Conservation (phyloP, 1,140 invertebrate species). For the Drosophila truncata region DNA sequence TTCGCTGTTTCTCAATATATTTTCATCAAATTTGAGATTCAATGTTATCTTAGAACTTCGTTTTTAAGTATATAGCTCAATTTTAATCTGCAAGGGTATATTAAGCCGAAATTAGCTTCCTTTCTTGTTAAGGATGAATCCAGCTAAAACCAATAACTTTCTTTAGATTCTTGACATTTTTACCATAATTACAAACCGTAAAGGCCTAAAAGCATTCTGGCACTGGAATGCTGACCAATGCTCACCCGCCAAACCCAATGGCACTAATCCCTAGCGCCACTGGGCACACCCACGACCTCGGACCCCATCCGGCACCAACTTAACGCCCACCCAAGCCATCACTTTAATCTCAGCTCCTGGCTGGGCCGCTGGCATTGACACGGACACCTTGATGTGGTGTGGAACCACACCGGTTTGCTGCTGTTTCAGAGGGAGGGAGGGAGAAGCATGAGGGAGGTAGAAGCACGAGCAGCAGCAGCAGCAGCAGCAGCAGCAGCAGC, state of each 20-base stretch:
- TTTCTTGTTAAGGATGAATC: no score
- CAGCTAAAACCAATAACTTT: no score
- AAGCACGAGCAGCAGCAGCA: background rate
- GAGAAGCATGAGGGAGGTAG: background rate
- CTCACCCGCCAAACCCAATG: background rate
- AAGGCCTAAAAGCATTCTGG: background rate
- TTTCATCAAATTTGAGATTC: no score
- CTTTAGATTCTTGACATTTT: no score
- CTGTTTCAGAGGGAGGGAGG: background rate
- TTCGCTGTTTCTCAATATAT: no score
- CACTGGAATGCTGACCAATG: slow-evolving; percentile 2
- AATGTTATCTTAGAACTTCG: no score
- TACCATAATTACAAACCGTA: background rate
- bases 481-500: background rate
- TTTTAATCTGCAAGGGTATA: no score
- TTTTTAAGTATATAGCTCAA: no score
- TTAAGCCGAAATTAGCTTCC: no score
- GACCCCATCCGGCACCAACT: background rate
- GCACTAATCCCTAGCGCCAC: slow-evolving; percentile 1
- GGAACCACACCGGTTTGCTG: background rate
- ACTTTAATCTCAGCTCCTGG: slow-evolving; percentile 41
- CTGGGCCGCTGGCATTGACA: slow-evolving; percentile 41
- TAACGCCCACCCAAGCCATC: slow-evolving; percentile 8
- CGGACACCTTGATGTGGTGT: slow-evolving; percentile 36
- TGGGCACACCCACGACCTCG: background rate